Conservation (phyloP, 2,797 vertebrate genomes). For the Chaunax sp. region DNA sequence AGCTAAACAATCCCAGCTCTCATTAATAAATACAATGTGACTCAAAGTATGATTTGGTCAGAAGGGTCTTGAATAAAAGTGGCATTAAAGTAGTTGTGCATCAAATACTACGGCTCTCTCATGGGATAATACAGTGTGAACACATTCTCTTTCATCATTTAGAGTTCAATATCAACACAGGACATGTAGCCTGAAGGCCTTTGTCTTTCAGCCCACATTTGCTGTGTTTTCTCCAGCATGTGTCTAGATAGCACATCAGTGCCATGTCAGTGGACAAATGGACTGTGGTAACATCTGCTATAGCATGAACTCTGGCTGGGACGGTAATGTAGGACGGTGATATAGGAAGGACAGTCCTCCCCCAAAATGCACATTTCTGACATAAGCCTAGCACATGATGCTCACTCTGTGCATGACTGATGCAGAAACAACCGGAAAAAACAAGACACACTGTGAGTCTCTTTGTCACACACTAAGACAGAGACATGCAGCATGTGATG, state of each 20-base stretch:
- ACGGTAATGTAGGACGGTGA: slow-evolving; percentile 27
- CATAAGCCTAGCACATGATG: slow-evolving; percentile 23
- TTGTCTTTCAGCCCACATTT: slow-evolving; percentile 50
- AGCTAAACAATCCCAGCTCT: neutral
- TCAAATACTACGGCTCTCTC: slow-evolving; percentile 18
- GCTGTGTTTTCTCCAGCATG: slow-evolving; percentile 4
- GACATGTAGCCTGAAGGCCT: slow-evolving; percentile 16
- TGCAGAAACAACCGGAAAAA: neutral
- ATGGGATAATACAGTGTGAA: neutral
- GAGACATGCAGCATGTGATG: neutral
- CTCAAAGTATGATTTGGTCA: slow-evolving; percentile 9
- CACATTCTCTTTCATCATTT: slow-evolving; percentile 4
- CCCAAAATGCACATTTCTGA: slow-evolving; percentile 26
- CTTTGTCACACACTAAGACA: neutral
- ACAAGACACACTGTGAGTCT: slow-evolving; percentile 14
- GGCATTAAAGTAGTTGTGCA: slow-evolving; percentile 7
- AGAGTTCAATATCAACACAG: slow-evolving; percentile 33
- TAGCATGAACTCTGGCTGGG: slow-evolving; percentile 35
- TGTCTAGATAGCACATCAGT: slow-evolving; percentile 60
- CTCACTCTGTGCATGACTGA: slow-evolving; percentile 27
- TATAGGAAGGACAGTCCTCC: slow-evolving; percentile 11
- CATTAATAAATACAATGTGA: neutral
- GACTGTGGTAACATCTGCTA: slow-evolving; percentile 52
- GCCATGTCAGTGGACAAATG: slow-evolving; percentile 71
- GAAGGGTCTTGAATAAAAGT: slow-evolving; percentile 18